Base-by-base conservation (phyloP, 2,888 invertebrate genomes). In the Ichneumoninae sp. region DNA sequence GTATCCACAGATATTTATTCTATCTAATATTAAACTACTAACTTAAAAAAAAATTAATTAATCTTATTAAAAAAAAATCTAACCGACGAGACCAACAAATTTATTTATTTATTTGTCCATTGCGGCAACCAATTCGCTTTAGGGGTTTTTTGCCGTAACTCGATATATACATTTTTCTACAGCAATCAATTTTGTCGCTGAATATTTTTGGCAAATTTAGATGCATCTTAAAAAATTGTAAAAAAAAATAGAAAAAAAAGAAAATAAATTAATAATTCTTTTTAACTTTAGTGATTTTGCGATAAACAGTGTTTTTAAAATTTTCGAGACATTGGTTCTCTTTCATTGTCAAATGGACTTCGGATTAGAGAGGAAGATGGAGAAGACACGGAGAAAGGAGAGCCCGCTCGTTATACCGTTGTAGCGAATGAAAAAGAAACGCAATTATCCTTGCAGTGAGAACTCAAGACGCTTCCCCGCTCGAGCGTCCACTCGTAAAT, bases 1-100 rank as follows among this genome's bases (percentile, higher is more conserved):
- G 68, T 81, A 84, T 78, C 47, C 65, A 84, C 66, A 81, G 69
- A 84, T 84, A 84, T 84, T 84, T 81, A 84, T 84, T 81, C 69
- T 77, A 77, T 74, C 81, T 70, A 74, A 69, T 81, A 78, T 78
- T 81, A 52, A 60, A 81, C 16, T 81, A 75, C 70, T 75, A 68
- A 70, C 81, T 81, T 75, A 36, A 74, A 44, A 78, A 69, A 81
- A 66, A 47, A 40, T 16, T 8, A 40, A 40, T 40, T 40, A 40
- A 40, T 40, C 40, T 40, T 40, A 40, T 40, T 22, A 69, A 44
- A 69, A 74, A 74, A 33, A 40, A 40, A 33, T 63, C 33, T 50
- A 68, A 60, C 57, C 50, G 30, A 44, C 47, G 54, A 54, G 81
- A 84, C 68, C 81, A 78, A 84, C 78, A 26, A 50, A 66, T 76